Percentiles rank a stretch among this genome's conserved stretches.
Evolutionary conservation across 2,113 vertebrate genomes (phyloP).

Genomic region (Deroptyus accipitrinus): DNA sequence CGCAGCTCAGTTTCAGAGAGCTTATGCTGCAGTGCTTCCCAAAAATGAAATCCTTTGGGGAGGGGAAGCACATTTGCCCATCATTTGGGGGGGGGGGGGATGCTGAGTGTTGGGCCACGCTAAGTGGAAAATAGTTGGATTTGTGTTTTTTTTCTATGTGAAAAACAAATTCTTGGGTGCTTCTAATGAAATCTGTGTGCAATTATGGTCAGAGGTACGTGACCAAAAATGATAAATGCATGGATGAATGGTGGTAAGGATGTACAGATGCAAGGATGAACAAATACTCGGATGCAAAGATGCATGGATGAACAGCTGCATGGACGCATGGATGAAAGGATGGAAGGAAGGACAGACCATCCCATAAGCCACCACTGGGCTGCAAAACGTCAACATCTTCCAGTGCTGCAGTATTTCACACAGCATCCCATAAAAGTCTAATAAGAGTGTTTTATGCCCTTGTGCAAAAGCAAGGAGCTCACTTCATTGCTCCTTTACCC

Average conservation of each 20-base stretch:
- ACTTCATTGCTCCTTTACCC: constrained; percentile 43
- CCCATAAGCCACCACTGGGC: not conserved
- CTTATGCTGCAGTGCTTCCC: not conserved
- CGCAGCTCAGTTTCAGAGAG: not conserved
- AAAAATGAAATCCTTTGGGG: not conserved
- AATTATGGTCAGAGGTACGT: not conserved
- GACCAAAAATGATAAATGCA: not conserved
- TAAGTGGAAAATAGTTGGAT: not conserved
- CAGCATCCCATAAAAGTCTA: constrained; percentile 41
- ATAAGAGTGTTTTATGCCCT: constrained; percentile 52
- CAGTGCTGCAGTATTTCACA: constrained; percentile 33
- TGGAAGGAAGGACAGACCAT: not conserved
- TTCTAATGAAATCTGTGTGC: not conserved
- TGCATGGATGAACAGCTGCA: fast-evolving
- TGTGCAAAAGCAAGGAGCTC: constrained; percentile 61
- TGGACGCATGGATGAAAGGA: not conserved
- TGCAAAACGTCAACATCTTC: constrained; percentile 35
- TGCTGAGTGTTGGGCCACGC: fast-evolving
- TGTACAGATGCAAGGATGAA: fast-evolving
- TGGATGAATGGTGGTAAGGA: too few species aligned
- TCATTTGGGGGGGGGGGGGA: fast-evolving
- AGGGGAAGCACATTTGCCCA: not conserved
- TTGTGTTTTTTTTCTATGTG: fast-evolving
- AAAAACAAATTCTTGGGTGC: not conserved
- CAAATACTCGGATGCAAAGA: fast-evolving